These are phyloP conservation scores for Siniperca scherzeri DNA, from an alignment of 2,797 vertebrate species.

Conservation along the genomic window DNA sequence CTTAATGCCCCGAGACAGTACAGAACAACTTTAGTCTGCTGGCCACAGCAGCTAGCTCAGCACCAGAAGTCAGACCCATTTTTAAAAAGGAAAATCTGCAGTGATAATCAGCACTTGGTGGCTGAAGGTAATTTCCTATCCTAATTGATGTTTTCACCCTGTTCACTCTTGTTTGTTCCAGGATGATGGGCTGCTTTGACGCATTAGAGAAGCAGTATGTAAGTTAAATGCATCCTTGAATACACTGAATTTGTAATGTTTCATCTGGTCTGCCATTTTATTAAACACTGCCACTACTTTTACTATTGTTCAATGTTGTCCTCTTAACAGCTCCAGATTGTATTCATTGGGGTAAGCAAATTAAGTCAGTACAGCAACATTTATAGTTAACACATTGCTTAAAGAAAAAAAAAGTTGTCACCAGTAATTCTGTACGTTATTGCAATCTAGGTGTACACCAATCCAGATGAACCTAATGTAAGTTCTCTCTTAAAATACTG, in stretches of 20 bases:
- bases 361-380: not conserved
- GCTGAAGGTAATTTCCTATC: not conserved
- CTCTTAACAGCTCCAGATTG: slow-evolving; percentile 83
- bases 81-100: not conserved
- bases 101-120: not conserved
- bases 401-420: not conserved
- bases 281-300: not conserved
- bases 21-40: not conserved
- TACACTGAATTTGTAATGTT: slow-evolving; percentile 6
- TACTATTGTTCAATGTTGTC: slow-evolving; percentile 26
- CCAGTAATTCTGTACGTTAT: not conserved
- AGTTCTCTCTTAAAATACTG: slow-evolving; percentile 54
- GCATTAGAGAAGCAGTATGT: slow-evolving; percentile 96
- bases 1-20: not conserved
- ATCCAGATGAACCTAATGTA: slow-evolving; percentile 83
- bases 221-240: slow-evolving; percentile 77
- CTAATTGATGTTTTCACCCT: not conserved
- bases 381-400: not conserved
- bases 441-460: slow-evolving; percentile 82
- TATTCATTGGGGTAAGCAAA: slow-evolving; percentile 85
- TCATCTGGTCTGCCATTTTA: not conserved
- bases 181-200: slow-evolving; percentile 97
- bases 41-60: not conserved
- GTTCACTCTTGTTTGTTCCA: slow-evolving; percentile 61
- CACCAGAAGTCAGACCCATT: not conserved